Conservation (phyloP, 2,797 vertebrate genomes). For the Alectoris magna region DNA sequence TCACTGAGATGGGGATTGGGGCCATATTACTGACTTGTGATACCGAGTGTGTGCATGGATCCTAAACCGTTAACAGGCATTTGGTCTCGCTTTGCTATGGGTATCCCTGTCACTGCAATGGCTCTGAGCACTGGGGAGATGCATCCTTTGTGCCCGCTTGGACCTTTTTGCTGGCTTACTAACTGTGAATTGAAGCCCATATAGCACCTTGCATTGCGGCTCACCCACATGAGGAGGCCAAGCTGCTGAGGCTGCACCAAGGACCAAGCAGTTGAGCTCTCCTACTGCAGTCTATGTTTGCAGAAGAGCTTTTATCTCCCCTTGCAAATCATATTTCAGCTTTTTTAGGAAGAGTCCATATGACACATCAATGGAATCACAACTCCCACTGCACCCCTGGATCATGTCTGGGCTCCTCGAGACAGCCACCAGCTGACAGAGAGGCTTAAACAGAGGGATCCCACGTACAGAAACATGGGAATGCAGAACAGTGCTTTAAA, state of each 20-base stretch:
- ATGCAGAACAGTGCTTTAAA: not conserved
- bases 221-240: not conserved
- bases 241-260: not conserved
- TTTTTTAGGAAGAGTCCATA: not conserved
- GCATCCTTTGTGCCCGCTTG: fast-evolving
- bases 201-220: not conserved
- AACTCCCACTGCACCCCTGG: not conserved
- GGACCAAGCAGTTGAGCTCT: not conserved
- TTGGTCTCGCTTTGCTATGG: not conserved
- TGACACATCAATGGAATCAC: not conserved
- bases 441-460: not conserved
- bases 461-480: not conserved
- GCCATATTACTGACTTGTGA: not conserved
- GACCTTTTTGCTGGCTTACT: not conserved
- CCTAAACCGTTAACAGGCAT: not conserved
- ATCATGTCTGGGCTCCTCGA: not conserved
- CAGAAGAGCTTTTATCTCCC: not conserved
- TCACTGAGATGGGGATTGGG: not conserved
- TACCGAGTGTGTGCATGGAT: not conserved
- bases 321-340: not conserved
- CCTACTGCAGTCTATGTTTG: not conserved
- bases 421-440: not conserved
- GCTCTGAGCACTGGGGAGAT: not conserved
- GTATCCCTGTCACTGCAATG: not conserved
- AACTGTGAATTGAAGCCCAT: not conserved